Evolutionary conservation across 2,113 vertebrate species (phyloP), one percentile per base, ranked within the genome.

Genomic region (Corynorhinus townsendii): DNA sequence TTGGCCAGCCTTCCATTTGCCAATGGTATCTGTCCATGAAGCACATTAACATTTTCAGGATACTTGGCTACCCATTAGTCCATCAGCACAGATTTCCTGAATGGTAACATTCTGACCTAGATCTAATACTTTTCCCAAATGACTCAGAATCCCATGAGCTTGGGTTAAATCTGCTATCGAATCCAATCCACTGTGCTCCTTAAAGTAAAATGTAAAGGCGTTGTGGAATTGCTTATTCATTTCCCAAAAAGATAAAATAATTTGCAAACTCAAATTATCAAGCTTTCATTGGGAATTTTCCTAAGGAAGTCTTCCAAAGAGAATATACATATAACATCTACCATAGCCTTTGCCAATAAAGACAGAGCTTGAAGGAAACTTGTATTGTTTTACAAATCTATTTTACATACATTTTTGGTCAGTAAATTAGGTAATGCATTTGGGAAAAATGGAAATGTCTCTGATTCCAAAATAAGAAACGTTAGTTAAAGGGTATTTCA

Each of bases 401-500:
- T 62, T 86, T 97, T 75, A 49, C 85, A 77, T 10, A 54, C 62
- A 79, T 26, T 54, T 92, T 96, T 95, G 93, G 56, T 80, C 86
- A 24, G 9, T 69, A 89, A 71, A 90, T 66, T 94, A 90, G 75
- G 66, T 93, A n/a, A 89, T 73, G 62, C n/a, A 35, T 76, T 95
- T 96, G 64, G 33, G n/a, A n/a, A 72, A 62, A 93, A 38, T 97
- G 28, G 38, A 89, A 97, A 40, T 96, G 93, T 95, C 95, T 96
- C 69, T 93, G 72, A 85, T 40, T 92, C 56, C 56, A 95, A 47
- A 59, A 93, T 80, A 80, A 30, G 85, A 97, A 16, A 95, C 91
- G 8, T 71, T 30, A 87, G 80, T 85, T 90, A 52, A 86, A 84
- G 64, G 62, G n/a, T 54, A 72, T 87, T 86, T 76, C 71, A 40